A percentile compares a stretch with the other conserved stretches of the same genome.
Conservation (phyloP, 2,113 vertebrate genomes). For the Epinephelus moara region DNA sequence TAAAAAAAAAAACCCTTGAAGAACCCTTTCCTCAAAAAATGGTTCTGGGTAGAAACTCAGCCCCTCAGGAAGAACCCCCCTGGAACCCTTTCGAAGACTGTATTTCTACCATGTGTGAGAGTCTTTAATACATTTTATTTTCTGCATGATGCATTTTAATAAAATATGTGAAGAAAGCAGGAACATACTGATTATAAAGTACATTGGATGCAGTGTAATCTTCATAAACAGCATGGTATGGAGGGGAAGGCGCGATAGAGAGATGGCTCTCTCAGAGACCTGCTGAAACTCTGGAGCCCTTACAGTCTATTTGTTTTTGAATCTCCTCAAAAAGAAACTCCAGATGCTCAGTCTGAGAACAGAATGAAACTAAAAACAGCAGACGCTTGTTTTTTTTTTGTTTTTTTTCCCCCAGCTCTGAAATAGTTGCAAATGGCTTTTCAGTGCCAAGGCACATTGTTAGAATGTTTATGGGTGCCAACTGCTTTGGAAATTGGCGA, state of each 20-base stretch:
- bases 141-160: background rate
- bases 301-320: constrained; percentile 76
- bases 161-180: background rate
- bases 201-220: constrained; percentile 2
- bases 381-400: constrained; percentile 65
- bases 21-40: too few relatives aligned
- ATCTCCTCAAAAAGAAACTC: constrained; percentile 71
- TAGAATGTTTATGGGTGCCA: constrained; percentile 76
- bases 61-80: too few relatives aligned
- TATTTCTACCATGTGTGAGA: constrained; percentile 1
- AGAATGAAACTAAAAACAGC: constrained; percentile 72
- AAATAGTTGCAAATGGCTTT: constrained; percentile 79
- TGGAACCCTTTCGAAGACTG: too few relatives aligned
- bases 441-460: constrained; percentile 80
- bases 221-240: background rate
- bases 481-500: constrained; percentile 77
- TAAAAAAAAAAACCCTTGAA: too few relatives aligned
- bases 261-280: constrained; percentile 50
- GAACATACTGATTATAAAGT: background rate
- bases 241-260: background rate
- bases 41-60: too few relatives aligned
- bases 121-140: background rate
- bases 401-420: constrained; percentile 14
- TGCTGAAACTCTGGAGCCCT: constrained; percentile 59
- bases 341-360: constrained; percentile 77